Base-by-base conservation (phyloP, 2,888 invertebrate species). In the Augochlorella aurata region DNA sequence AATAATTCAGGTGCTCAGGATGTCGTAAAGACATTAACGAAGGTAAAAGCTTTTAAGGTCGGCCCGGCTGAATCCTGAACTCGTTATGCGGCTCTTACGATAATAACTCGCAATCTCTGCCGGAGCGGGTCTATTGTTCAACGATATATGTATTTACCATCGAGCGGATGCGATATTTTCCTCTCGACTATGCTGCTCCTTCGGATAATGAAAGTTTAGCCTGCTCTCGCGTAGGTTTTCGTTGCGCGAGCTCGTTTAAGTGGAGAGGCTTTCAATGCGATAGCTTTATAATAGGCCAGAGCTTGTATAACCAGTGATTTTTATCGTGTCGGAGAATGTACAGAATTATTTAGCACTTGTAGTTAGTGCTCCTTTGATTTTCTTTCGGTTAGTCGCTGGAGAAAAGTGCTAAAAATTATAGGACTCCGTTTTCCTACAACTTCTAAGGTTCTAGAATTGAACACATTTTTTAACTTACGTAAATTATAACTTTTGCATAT, bases 1-100 rank as follows among this genome's bases (percentile, higher is more conserved):
- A 90, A 89, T 89, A 90, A 90, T 90, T 90, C 90, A 90, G 88
- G 85, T 87, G 81, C 87, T 85, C 87, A 79, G 77, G 61, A 85
- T 81, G 81, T 79, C 81, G 82, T 79, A 85, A 89, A 85, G 88
- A 87, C 87, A 88, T 88, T 88, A 90, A 85, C 79, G 79, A 87
- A 84, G 82, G 79, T 82, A 85, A 87, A 89, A 86, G 86, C 83
- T 86, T 84, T 84, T 86, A 83, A 86, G 82, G 80, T 69, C 79
- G 80, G 80, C 68, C 66, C 69, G 78, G 50, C 75, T 86, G 84
- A 85, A 84, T 86, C 85, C 72, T 87, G 81, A 87, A 88, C 86
- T 89, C 84, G 82, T 88, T 84, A 87, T 79, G 79, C 79, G 69
- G 78, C 83, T 87, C 82, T 85, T 80, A 82, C 78, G 82, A 85